Evolutionary conservation across 2,888 invertebrate genomes (phyloP), one percentile per base, ranked within the genome.

Genomic region (Zele albiditarsus): DNA sequence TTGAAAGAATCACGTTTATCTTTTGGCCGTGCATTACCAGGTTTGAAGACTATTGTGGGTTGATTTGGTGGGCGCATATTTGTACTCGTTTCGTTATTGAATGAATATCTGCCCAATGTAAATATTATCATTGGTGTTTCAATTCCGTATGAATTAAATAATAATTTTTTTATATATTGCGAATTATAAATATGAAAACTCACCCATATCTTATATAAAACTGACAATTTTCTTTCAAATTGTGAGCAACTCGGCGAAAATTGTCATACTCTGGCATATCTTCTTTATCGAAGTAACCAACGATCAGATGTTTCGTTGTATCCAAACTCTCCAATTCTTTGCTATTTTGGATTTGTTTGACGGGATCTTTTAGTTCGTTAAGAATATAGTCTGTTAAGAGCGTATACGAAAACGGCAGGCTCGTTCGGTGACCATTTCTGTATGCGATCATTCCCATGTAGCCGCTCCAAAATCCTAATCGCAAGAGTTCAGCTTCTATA

Each of bases 381-480:
- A 94, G 94, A 27, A 99, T 93, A 90, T 96, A 99, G 67, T 94
- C 94, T 1, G 94, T 91, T 86, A 99, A 95, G 0, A 98, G 92
- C 85, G 94, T 94, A 0, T 94, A 99, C 86, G 98, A 92, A 84
- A 97, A 98, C 88, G 98, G 97, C 80, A 95, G 93, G 87, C 97
- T 97, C 16, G 95, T 93, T n/a, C 96, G 93, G 84, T 96, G 93
- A 0, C 97, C 97, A 91, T 97, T 97, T 70, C 96, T 92, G 83
- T 98, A 95, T 25, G 99, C 90, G 90, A 99, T 99, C 74, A 99
- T 90, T 5, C 99, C 99, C 31, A 6, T 6, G 99, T 99, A 91
- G 99, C 99, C 91, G 99, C 99, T 74, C 95, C 95, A 76, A 99
- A 98, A 87, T 98, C 97, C 90, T 97, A 99, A 82, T 96, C 93